A percentile compares a stretch with the other conserved stretches of the same genome.
Conservation (phyloP, 2,888 invertebrate species). For the Mycalesis mineus region DNA sequence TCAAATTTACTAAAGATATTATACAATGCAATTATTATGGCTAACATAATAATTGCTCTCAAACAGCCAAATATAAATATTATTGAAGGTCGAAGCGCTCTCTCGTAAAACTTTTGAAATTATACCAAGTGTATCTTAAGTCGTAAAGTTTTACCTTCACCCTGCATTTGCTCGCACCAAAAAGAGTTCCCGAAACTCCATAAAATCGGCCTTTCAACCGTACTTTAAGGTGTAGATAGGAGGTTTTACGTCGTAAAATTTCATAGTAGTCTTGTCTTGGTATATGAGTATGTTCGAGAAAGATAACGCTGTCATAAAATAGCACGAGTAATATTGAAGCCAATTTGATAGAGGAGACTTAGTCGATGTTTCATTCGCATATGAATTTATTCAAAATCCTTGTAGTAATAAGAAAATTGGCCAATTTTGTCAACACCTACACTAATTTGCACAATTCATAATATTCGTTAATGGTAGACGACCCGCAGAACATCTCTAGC, state of each 20-base stretch:
- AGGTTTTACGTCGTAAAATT: constrained; percentile 1
- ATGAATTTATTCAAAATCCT: not conserved
- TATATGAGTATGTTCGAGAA: not conserved
- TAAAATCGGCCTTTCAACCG: constrained; percentile 18
- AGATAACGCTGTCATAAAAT: not conserved
- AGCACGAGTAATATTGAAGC: not conserved
- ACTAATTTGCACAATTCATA: not conserved
- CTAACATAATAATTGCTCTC: not conserved
- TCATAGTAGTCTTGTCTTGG: not conserved
- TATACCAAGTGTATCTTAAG: constrained; percentile 17
- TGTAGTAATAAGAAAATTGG: not conserved
- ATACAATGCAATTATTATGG: too few species aligned
- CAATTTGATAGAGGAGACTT: not conserved
- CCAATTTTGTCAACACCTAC: not conserved
- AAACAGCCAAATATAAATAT: not conserved
- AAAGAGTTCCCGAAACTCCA: constrained; percentile 12
- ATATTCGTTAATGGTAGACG: not conserved
- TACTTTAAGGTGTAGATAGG: constrained; percentile 2
- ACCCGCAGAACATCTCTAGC: not conserved
- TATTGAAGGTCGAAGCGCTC: not conserved
- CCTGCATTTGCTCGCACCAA: constrained; percentile 5
- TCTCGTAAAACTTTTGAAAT: not conserved
- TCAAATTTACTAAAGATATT: too few species aligned
- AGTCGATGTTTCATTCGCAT: not conserved
- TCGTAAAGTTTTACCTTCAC: constrained; percentile 25